These are phyloP conservation scores for Pan troglodytes DNA, from an alignment of 2,113 vertebrate genomes.

Conservation along the genomic window NHGRI_mPanTro3-v2.1_pri NC_072398.2:148180001-148180500, in stretches of 20 bases:
- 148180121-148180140: background rate
- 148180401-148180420: background rate
- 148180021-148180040: background rate
- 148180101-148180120: background rate
- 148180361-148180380: background rate
- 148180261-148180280: background rate
- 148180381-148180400: background rate
- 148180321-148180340: background rate
- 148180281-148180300: background rate
- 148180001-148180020: background rate
- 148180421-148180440: background rate
- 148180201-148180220: background rate
- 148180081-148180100: background rate
- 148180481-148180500: background rate
- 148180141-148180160: background rate
- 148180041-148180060: too few relatives aligned
- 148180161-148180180: background rate
- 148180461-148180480: background rate
- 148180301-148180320: background rate
- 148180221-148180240: background rate
- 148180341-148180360: background rate
- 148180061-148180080: background rate
- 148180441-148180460: background rate
- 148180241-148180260: background rate
- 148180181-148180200: background rate